Evolutionary conservation across 2,797 vertebrate species (phyloP), one percentile per base, ranked within the genome.

Genomic region (Synaphobranchus kaupii): DNA sequence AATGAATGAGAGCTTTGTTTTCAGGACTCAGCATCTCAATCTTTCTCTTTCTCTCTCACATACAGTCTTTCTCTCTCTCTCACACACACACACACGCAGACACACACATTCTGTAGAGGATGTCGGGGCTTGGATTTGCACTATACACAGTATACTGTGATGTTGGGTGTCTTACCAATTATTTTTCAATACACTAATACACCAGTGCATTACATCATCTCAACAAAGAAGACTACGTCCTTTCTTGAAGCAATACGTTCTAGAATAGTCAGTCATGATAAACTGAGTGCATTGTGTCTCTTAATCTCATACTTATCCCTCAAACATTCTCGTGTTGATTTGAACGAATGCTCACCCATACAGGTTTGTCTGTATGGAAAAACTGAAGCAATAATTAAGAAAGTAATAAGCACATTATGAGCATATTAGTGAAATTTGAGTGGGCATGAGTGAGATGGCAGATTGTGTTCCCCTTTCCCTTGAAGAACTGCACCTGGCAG

Each of bases 1-100:
- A 47, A 89, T 93, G 90, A 93, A 93, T 92, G 89, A 92, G 90
- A 90, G 88, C 89, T 90, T 91, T 92, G 89, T 94, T 87, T 80
- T 90, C 84, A 89, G 89, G 88, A 89, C 60, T 88, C 68, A 84
- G 88, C 88, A 80, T 66, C 84, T 54, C 17, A 89, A 47, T 88
- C 58, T 84, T 44, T 58, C 78, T 39, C 80, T 71, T n/a, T 52
- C 39, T 52, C 73, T 48, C 78, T 13, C 80, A 10, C 78, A 34
- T 17, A 12, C 68, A 12, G 28, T 13, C 44, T 22, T 22, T 50
- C 44, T 15, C 66, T 28, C 15, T 47, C 73, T 39, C 48, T 68
- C 22, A 63, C 60, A 63, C 22, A 25, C 6, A 25, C 25, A n/a
- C 81, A 34, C 78, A 76, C 71, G 85, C 84, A 80, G 80, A 73